Base-by-base conservation (phyloP, 2,888 invertebrate genomes). In the Tipula helvola region DNA sequence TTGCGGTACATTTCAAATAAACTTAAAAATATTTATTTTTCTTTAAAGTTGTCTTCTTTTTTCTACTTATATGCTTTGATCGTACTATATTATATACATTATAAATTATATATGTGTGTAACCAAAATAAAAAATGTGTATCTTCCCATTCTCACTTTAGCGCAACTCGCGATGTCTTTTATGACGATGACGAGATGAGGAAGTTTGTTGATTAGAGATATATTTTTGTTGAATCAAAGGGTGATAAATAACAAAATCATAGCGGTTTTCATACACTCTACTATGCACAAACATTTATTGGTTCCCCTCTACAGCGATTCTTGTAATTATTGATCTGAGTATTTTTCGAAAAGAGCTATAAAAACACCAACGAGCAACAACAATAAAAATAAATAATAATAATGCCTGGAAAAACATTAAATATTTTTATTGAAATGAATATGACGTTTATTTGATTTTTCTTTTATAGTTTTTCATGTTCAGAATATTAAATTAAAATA, bases 391-490 rank as follows among this genome's bases (percentile, higher is more conserved):
- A 71, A 71, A 71, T 71, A 71, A 71, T 28, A 71, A 71, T 28
- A 71, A 71, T 28, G 71, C 71, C 71, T 71, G 71, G 71, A 71
- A 71, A 71, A 71, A 71, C 71, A 71, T 71, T 71, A 71, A 71
- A 71, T 71, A 71, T 71, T 71, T 71, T 71, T 71, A 71, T 71
- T 71, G 71, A 71, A 71, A 71, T 71, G 71, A 71, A 71, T 71
- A 71, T 71, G 71, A 71, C 71, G 71, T 71, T 71, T 71, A 71
- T 71, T 71, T 71, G 71, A 71, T 71, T 71, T 71, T 71, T 71
- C 71, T 71, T 71, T 57, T 71, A 71, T 71, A 71, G 71, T 71
- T 71, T 71, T 71, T 71, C 71, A 71, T 71, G 71, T 71, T 71
- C 71, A 28, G 71, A 71, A 71, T 71, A 71, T 71, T 71, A 71